Evolutionary conservation across 2,888 invertebrate species (phyloP).

Genomic region (Dasysyrphus albostriatus): DNA sequence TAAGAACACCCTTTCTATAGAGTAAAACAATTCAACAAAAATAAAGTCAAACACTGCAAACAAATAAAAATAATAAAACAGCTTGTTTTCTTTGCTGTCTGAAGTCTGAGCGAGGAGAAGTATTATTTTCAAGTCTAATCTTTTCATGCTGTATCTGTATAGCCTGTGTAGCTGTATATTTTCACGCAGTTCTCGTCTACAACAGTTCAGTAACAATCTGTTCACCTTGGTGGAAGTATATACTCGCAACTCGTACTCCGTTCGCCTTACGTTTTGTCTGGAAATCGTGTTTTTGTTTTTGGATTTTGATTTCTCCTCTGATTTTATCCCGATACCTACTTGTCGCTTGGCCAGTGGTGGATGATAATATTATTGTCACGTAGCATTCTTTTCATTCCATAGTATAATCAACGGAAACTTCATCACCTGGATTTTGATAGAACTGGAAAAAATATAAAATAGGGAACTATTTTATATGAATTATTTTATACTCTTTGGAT

Average conservation of each 20-base stretch:
- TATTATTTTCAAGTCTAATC: constrained; percentile 51
- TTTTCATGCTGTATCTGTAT: neutral
- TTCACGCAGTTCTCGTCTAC: constrained; percentile 43
- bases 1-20: constrained; percentile 28
- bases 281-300: constrained; percentile 25
- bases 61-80: constrained; percentile 35
- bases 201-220: constrained; percentile 59
- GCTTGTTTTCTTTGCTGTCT: constrained; percentile 36
- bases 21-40: constrained; percentile 34
- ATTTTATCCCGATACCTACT: neutral
- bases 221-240: constrained; percentile 61
- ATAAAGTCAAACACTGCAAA: constrained; percentile 38
- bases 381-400: constrained; percentile 15
- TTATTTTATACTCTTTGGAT: constrained; percentile 79
- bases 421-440: neutral
- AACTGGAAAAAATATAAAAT: constrained; percentile 22
- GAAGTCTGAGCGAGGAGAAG: constrained; percentile 10
- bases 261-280: neutral
- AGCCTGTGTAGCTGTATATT: constrained; percentile 37
- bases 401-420: constrained; percentile 25
- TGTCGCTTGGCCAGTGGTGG: constrained; percentile 16
- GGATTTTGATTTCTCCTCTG: constrained; percentile 24
- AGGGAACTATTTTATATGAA: constrained; percentile 60
- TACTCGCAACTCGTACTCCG: constrained; percentile 18
- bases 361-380: constrained; percentile 36